A percentile compares a stretch with the other conserved stretches of the same genome.
phyloP scores from a whole-genome alignment of 2,888 invertebrate genomes.

The Tinea pellionella region DNA sequence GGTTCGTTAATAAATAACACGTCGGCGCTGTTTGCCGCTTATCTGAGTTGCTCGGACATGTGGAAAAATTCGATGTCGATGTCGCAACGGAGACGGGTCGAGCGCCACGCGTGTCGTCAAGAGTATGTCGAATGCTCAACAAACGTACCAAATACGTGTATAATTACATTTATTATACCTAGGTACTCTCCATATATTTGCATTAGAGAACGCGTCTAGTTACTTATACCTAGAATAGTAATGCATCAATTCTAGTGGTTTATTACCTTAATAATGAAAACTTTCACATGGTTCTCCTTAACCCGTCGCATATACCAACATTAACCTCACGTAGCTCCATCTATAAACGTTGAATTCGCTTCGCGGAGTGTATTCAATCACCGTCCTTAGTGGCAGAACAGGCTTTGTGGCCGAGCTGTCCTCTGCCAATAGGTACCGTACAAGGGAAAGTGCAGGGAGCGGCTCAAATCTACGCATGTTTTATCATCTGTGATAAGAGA shows the following conservation, averaged over 20 bases:
- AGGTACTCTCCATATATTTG: not conserved
- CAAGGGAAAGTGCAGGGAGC: conserved; percentile 62
- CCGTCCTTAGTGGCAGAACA: conserved; percentile 30
- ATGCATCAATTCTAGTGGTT: not conserved
- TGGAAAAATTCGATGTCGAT: conserved; percentile 69
- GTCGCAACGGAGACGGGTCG: conserved; percentile 46
- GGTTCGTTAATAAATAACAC: conserved; percentile 71
- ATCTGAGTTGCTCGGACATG: conserved; percentile 65
- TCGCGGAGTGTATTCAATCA: conserved; percentile 1
- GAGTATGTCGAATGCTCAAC: not conserved
- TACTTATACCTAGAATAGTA: not conserved
- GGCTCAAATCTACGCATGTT: conserved; percentile 55
- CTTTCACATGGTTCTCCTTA: conserved; percentile 38
- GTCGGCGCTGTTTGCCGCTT: conserved; percentile 57
- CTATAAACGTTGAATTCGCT: conserved; percentile 32
- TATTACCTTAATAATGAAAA: conserved; percentile 25
- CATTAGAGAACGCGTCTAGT: no score
- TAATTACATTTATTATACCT: not conserved
- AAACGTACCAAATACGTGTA: not conserved
- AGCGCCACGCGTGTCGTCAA: conserved; percentile 56
- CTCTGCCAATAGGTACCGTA: conserved; percentile 18
- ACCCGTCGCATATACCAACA: conserved; percentile 37
- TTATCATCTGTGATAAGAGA: conserved; percentile 64
- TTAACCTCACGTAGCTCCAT: conserved; percentile 44
- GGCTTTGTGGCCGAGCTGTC: conserved; percentile 28